Evolutionary conservation across 2,888 invertebrate species (phyloP).

Genomic region (Megaustenia siamemsis): DNA sequence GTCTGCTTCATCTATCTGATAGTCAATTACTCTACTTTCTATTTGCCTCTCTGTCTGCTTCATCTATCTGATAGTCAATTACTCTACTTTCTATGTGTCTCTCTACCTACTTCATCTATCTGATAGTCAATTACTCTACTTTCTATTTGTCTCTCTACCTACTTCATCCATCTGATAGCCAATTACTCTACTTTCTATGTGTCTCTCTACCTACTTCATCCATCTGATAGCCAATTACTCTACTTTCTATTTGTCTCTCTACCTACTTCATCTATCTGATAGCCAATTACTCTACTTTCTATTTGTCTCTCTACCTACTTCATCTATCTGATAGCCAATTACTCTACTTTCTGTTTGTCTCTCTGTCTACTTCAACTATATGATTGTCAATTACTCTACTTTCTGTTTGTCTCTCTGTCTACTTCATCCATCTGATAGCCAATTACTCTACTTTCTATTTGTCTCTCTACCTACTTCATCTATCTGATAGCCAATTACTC

Average conservation of each 20-base stretch:
- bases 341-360: background rate
- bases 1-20: conserved; percentile 12
- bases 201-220: background rate
- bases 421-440: background rate
- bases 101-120: too few species aligned
- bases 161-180: too few species aligned
- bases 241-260: background rate
- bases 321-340: background rate
- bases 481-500: too few species aligned
- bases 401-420: background rate
- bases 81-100: background rate
- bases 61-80: background rate
- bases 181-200: too few species aligned
- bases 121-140: too few species aligned
- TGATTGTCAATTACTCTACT: too few species aligned
- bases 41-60: background rate
- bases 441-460: background rate
- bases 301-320: background rate
- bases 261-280: too few species aligned
- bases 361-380: background rate
- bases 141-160: background rate
- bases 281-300: too few species aligned
- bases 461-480: background rate
- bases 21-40: background rate
- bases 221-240: too few species aligned